These are phyloP conservation scores for Zeus faber DNA, from an alignment of 2,113 vertebrate genomes.

Conservation along the genomic window DNA sequence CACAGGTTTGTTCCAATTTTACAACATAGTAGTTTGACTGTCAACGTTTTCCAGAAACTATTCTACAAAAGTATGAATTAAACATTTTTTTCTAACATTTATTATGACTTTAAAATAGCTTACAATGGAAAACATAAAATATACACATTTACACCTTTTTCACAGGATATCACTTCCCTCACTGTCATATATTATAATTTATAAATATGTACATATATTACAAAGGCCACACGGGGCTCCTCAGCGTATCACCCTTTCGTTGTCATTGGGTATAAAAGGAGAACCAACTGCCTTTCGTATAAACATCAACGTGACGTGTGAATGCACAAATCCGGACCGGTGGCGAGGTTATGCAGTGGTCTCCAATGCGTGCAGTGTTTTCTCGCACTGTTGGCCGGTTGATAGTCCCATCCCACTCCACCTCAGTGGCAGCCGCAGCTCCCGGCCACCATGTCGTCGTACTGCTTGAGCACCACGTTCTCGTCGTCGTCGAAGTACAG, in stretches of 20 bases:
- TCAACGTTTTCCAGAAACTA: too few relatives aligned
- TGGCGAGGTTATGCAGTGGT: too few relatives aligned
- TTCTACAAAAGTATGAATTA: neutral
- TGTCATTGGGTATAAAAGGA: slow-evolving; percentile 9
- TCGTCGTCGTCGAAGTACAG: slow-evolving; percentile 83
- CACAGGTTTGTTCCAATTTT: too few relatives aligned
- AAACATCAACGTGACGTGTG: too few relatives aligned
- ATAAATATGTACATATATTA: slow-evolving; percentile 79
- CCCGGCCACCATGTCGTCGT: slow-evolving; percentile 83
- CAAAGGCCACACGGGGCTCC: slow-evolving; percentile 37
- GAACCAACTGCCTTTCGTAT: neutral
- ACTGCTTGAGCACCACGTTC: slow-evolving; percentile 84
- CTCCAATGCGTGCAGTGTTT: neutral
- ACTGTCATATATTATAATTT: slow-evolving; percentile 79
- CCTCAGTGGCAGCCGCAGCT: slow-evolving; percentile 82
- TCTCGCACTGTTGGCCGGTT: too few relatives aligned
- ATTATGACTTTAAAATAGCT: slow-evolving; percentile 57
- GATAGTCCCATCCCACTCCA: too few relatives aligned
- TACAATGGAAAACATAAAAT: slow-evolving; percentile 60
- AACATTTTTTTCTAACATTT: slow-evolving; percentile 46
- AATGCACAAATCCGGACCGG: neutral
- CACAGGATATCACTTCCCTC: slow-evolving; percentile 42
- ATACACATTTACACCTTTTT: slow-evolving; percentile 69
- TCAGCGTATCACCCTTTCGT: slow-evolving; percentile 11
- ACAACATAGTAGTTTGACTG: too few relatives aligned